These are phyloP conservation scores for Sarcoramphus papa DNA, from an alignment of 2,797 vertebrate genomes.

Conservation along the genomic window DNA sequence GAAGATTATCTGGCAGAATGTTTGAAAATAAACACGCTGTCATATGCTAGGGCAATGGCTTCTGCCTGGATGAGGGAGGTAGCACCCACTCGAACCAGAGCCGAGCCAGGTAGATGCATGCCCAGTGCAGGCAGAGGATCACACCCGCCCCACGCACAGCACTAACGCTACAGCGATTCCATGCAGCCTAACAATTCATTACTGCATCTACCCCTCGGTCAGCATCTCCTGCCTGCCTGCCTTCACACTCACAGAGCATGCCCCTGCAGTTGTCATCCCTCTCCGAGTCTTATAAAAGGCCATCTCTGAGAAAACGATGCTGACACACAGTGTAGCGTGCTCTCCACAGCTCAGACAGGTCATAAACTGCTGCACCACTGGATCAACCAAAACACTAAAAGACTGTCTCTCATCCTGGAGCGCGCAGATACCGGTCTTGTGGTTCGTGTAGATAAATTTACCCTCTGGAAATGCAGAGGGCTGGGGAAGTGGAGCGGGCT, in stretches of 20 bases:
- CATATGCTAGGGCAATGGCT: not conserved
- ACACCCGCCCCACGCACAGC: not conserved
- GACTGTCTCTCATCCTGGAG: not conserved
- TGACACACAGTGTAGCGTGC: not conserved
- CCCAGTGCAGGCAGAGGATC: not conserved
- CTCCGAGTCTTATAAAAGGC: not conserved
- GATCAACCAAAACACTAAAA: too few relatives aligned
- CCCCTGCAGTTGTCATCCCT: not conserved
- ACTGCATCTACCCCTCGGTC: not conserved
- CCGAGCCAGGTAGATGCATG: not conserved
- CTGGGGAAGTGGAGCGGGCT: not conserved
- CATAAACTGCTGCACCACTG: not conserved
- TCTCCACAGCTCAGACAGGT: not conserved
- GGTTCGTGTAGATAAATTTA: not conserved
- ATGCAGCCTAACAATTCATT: not conserved
- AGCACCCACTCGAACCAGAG: not conserved
- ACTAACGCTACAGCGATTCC: not conserved
- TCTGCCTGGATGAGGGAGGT: not conserved
- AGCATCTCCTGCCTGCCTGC: not conserved
- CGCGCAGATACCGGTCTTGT: accelerated
- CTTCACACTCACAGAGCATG: not conserved
- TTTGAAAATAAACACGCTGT: not conserved
- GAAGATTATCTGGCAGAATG: not conserved
- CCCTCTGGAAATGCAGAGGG: not conserved
- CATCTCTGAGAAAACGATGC: not conserved